phyloP scores from a whole-genome alignment of 2,113 vertebrate species.

The Entelurus aequoreus region DNA sequence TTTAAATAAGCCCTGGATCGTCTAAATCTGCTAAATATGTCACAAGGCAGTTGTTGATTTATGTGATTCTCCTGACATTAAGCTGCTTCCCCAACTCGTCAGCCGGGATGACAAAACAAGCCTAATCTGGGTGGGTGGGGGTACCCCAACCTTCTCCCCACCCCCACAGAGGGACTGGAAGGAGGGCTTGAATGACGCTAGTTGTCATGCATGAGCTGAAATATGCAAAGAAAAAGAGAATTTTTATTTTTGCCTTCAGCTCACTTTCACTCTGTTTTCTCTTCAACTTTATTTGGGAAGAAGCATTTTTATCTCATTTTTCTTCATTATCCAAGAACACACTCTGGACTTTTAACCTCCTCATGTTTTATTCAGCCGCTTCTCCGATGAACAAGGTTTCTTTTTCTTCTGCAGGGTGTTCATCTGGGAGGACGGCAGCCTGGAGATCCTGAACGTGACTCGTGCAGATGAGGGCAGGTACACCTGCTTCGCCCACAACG shows the following conservation, averaged over 20 bases:
- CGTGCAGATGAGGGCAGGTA: slow-evolving; percentile 84
- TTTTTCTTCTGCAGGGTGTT: slow-evolving; percentile 69
- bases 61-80: slow-evolving; percentile 34
- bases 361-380: slow-evolving; percentile 24
- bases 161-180: slow-evolving; percentile 11
- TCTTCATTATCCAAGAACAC: slow-evolving; percentile 27
- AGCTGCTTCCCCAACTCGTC: slow-evolving; percentile 37
- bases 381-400: too few relatives aligned
- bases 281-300: slow-evolving; percentile 1
- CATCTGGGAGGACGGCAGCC: slow-evolving; percentile 90
- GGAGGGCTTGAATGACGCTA: slow-evolving; percentile 23
- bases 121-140: slow-evolving; percentile 41
- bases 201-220: slow-evolving; percentile 37
- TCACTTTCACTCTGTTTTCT: slow-evolving; percentile 3
- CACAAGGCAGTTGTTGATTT: slow-evolving; percentile 18
- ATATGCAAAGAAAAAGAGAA: slow-evolving; percentile 29
- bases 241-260: slow-evolving; percentile 4
- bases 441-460: slow-evolving; percentile 92
- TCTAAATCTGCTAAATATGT: slow-evolving; percentile 7
- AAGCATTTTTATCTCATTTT: slow-evolving; percentile 11
- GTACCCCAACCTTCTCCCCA: slow-evolving; percentile 10
- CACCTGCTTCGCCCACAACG: slow-evolving; percentile 92
- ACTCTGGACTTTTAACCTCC: slow-evolving; percentile 40
- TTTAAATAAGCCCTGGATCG: slow-evolving; percentile 11
- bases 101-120: slow-evolving; percentile 43